These are phyloP conservation scores for Stegostoma tigrinum DNA, from an alignment of 2,113 vertebrate genomes.

Conservation along the genomic window DNA sequence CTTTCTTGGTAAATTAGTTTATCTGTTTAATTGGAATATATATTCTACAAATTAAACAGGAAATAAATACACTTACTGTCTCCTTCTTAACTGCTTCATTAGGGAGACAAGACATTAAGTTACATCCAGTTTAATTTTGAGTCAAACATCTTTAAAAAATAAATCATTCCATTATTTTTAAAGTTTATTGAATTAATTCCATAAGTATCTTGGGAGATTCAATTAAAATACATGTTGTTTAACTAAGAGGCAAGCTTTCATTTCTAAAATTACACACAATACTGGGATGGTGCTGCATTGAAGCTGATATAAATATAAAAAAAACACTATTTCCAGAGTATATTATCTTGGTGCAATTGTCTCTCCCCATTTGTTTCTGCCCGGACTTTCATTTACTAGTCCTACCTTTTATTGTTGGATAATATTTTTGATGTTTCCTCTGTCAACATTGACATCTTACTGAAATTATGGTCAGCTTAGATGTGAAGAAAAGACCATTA, in stretches of 20 bases:
- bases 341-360: neutral
- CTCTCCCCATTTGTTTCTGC: neutral
- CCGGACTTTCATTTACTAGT: neutral
- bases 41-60: neutral
- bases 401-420: neutral
- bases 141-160: too few species aligned
- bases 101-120: neutral
- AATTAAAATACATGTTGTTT: neutral
- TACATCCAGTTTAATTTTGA: neutral
- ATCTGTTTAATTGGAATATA: slow-evolving; percentile 17
- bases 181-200: neutral
- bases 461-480: neutral
- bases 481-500: neutral
- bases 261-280: neutral
- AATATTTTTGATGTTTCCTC: neutral
- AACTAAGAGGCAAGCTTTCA: neutral
- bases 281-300: neutral
- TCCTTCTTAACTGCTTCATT: slow-evolving; percentile 1
- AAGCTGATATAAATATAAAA: neutral
- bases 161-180: too few species aligned
- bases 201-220: neutral
- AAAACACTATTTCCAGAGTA: neutral
- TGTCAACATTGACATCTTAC: neutral
- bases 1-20: slow-evolving; percentile 12
- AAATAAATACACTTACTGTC: neutral